phyloP scores from a whole-genome alignment of 2,113 vertebrate species.

The Meles meles region DNA sequence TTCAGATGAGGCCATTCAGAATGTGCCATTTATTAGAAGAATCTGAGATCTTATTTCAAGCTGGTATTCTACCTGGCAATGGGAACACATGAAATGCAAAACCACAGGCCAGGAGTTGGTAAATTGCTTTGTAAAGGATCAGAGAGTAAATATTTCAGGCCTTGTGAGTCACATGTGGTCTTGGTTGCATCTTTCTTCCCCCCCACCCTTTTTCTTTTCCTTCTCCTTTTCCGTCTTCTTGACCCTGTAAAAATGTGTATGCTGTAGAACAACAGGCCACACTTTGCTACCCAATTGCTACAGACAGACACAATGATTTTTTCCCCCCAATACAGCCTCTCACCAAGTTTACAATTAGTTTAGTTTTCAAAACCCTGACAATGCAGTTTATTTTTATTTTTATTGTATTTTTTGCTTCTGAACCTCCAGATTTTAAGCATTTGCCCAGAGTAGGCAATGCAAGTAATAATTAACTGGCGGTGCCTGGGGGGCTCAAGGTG shows the following conservation, averaged over 20 bases:
- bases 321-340: neutral
- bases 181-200: neutral
- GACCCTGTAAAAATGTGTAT: neutral
- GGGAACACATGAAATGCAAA: neutral
- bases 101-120: neutral
- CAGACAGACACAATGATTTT: neutral
- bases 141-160: neutral
- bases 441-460: too few relatives aligned
- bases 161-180: neutral
- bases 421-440: too few relatives aligned
- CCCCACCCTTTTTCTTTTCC: neutral
- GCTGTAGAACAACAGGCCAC: neutral
- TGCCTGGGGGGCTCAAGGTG: neutral
- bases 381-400: neutral
- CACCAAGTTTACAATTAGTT: neutral
- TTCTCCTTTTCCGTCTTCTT: neutral
- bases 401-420: too few relatives aligned
- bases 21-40: slow-evolving; percentile 9
- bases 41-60: neutral
- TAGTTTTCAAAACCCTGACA: neutral
- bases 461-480: neutral
- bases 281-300: neutral
- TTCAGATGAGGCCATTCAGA: slow-evolving; percentile 15
- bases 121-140: neutral
- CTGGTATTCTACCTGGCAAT: neutral